These are phyloP conservation scores for Leucophenga varia DNA, from an alignment of 1,140 invertebrate species.

Conservation along the genomic window DNA sequence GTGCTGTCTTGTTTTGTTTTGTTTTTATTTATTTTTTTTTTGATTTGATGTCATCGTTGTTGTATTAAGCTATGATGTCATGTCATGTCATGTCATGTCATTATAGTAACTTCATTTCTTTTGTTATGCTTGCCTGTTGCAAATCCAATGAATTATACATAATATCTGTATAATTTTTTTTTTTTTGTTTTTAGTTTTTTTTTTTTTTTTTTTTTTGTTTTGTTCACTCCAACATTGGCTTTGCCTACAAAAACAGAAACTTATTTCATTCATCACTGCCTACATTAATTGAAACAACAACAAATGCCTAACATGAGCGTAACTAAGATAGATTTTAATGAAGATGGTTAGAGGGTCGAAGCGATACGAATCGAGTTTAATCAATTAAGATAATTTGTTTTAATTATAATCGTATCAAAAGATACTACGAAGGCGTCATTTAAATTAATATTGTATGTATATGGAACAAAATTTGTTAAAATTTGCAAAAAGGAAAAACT, in stretches of 20 bases:
- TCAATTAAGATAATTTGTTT: no score
- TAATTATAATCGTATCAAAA: no score
- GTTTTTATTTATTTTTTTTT: background rate
- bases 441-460: no score
- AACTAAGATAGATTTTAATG: no score
- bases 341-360: no score
- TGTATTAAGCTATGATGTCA: background rate
- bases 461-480: no score
- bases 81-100: constrained; percentile 6
- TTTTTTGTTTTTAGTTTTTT: background rate
- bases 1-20: background rate
- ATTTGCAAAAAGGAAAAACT: no score
- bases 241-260: background rate
- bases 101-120: constrained; percentile 1
- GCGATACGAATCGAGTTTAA: no score
- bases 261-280: background rate
- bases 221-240: no score
- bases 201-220: no score
- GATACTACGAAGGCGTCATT: no score
- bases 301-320: no score
- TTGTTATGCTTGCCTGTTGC: background rate
- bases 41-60: background rate
- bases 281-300: background rate
- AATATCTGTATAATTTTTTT: background rate
- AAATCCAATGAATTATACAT: background rate